Evolutionary conservation across 2,113 vertebrate genomes (phyloP).

Genomic region (Megaleporinus macrocephalus): DNA sequence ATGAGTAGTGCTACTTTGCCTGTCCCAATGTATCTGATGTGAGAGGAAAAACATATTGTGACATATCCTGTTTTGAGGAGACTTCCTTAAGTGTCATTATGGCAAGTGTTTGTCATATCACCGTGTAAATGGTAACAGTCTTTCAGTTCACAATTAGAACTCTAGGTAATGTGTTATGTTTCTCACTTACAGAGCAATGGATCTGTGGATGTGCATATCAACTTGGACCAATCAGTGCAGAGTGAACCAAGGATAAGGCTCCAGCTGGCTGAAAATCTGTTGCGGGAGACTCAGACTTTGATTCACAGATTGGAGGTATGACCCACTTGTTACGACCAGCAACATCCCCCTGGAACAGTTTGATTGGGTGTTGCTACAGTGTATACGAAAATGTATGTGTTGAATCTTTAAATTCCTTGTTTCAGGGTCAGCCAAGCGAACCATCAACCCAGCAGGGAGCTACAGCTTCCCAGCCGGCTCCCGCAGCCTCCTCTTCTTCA

Average conservation of each 20-base stretch:
- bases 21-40: no score
- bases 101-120: no score
- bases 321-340: conserved; percentile 27
- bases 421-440: conserved; percentile 66
- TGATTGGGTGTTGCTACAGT: no score
- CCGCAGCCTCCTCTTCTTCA: conserved; percentile 54
- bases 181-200: conserved; percentile 75
- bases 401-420: not conserved
- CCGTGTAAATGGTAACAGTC: no score
- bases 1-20: no score
- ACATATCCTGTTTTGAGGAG: no score
- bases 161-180: not conserved
- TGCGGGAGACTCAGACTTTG: conserved; percentile 84
- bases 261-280: conserved; percentile 87
- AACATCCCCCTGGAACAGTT: not conserved
- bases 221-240: conserved; percentile 86
- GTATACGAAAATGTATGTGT: no score
- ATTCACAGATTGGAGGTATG: conserved; percentile 85
- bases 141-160: not conserved
- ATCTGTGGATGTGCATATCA: conserved; percentile 89
- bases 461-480: conserved; percentile 39
- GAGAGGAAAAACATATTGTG: no score
- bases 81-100: no score
- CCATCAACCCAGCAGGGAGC: conserved; percentile 65
- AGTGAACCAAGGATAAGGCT: conserved; percentile 89